These are phyloP conservation scores for Lanistes nyassanus DNA, from an alignment of 1,140 invertebrate genomes.

Conservation along the genomic window DNA sequence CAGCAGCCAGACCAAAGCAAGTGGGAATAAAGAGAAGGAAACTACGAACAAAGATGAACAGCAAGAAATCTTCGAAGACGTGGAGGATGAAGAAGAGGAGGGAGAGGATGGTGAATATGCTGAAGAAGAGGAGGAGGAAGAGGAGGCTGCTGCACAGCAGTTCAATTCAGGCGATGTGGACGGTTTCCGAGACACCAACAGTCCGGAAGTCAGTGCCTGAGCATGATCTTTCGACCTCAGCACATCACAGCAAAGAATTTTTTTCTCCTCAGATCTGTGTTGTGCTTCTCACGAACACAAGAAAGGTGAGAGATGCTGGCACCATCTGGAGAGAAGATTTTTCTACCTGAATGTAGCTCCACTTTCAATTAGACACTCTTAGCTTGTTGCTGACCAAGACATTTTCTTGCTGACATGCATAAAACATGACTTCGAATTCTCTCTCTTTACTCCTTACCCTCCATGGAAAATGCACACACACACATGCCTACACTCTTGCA, in stretches of 20 bases:
- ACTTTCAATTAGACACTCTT: no score
- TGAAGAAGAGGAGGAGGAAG: constrained; percentile 34
- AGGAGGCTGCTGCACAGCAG: constrained; percentile 25
- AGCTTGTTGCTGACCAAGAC: no score
- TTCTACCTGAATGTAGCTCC: no score
- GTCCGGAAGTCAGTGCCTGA: constrained; percentile 15
- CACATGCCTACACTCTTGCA: no score
- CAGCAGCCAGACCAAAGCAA: not conserved
- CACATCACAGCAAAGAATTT: not conserved
- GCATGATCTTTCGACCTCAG: not conserved
- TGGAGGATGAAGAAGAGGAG: constrained; percentile 4
- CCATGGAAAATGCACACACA: no score
- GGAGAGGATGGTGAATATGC: constrained; percentile 15
- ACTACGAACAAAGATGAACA: constrained; percentile 12
- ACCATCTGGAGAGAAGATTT: no score
- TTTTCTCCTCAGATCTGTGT: constrained; percentile 27
- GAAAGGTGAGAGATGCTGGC: no score
- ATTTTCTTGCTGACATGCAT: no score
- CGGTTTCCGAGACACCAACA: constrained; percentile 5
- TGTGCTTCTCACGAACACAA: not conserved
- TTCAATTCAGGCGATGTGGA: constrained; percentile 9
- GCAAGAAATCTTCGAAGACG: constrained; percentile 18
- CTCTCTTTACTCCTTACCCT: no score
- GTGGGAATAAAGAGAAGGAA: constrained; percentile 9
- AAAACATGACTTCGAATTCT: no score